Evolutionary conservation across 2,797 vertebrate genomes (phyloP).

Genomic region (Megalops cyprinoides): DNA sequence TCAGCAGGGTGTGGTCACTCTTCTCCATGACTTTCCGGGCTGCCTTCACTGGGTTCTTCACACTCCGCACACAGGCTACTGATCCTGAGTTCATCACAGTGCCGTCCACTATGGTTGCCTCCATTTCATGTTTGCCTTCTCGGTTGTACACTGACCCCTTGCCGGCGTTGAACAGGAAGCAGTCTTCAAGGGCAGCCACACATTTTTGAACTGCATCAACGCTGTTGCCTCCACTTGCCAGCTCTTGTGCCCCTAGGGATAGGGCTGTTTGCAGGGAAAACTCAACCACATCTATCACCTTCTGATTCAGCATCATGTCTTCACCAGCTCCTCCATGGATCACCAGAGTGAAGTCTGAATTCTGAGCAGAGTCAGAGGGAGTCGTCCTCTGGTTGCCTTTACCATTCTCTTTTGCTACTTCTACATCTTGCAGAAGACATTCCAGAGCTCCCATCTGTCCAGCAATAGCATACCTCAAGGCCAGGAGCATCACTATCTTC

Average conservation of each 20-base stretch:
- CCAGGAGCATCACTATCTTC: constrained; percentile 71
- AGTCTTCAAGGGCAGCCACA: constrained; percentile 77
- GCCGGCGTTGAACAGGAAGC: constrained; percentile 80
- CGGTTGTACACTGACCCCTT: constrained; percentile 79
- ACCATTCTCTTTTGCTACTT: constrained; percentile 53
- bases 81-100: constrained; percentile 66
- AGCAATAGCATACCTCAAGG: constrained; percentile 72
- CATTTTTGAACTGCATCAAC: constrained; percentile 76
- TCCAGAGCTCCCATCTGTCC: constrained; percentile 76
- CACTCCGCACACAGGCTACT: constrained; percentile 71
- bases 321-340: constrained; percentile 80
- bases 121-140: constrained; percentile 76
- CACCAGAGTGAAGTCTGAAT: constrained; percentile 64
- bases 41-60: constrained; percentile 70
- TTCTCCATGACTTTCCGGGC: constrained; percentile 70
- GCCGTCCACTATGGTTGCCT: constrained; percentile 76
- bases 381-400: constrained; percentile 17
- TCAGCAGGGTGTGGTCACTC: constrained; percentile 65
- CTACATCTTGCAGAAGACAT: constrained; percentile 57
- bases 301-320: constrained; percentile 67
- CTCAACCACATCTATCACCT: constrained; percentile 67
- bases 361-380: constrained; percentile 31
- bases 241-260: constrained; percentile 65
- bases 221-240: constrained; percentile 68
- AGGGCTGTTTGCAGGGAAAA: constrained; percentile 75